phyloP scores from a whole-genome alignment of 2,113 vertebrate genomes.

The Parus major region DNA sequence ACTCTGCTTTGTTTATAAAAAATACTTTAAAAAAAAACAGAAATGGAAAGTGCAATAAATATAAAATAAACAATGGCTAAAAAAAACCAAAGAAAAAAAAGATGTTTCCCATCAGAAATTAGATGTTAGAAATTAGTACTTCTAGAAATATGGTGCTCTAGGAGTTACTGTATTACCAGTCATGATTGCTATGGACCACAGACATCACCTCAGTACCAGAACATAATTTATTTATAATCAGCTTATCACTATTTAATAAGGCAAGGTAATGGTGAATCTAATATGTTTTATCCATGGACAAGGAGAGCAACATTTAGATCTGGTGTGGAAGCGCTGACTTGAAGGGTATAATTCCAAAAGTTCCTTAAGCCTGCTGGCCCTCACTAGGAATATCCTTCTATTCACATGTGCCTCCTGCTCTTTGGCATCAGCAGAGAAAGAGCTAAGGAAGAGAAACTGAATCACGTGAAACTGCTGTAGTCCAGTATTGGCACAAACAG shows the following conservation, averaged over 20 bases:
- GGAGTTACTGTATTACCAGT: neutral
- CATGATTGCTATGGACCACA: neutral
- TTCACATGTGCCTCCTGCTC: neutral
- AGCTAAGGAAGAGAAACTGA: neutral
- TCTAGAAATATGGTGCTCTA: neutral
- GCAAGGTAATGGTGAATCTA: neutral
- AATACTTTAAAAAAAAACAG: neutral
- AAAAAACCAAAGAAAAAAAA: neutral
- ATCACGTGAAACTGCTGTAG: fast-evolving
- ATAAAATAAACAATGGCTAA: neutral
- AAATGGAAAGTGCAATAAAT: neutral
- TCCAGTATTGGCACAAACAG: neutral
- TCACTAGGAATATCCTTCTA: neutral
- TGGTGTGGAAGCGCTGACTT: neutral
- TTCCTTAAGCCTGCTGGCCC: neutral
- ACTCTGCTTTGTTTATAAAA: neutral
- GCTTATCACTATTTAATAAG: neutral
- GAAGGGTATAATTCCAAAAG: neutral
- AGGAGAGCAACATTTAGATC: neutral
- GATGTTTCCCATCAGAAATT: neutral
- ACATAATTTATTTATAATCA: neutral
- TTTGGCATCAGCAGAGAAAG: neutral
- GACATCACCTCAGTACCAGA: neutral
- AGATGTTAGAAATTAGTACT: neutral
- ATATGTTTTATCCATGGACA: neutral